A percentile compares a stretch with the other conserved stretches of the same genome.
Evolutionary conservation across 2,113 vertebrate genomes (phyloP).

Genomic region (Mormyrus iriodes): DNA sequence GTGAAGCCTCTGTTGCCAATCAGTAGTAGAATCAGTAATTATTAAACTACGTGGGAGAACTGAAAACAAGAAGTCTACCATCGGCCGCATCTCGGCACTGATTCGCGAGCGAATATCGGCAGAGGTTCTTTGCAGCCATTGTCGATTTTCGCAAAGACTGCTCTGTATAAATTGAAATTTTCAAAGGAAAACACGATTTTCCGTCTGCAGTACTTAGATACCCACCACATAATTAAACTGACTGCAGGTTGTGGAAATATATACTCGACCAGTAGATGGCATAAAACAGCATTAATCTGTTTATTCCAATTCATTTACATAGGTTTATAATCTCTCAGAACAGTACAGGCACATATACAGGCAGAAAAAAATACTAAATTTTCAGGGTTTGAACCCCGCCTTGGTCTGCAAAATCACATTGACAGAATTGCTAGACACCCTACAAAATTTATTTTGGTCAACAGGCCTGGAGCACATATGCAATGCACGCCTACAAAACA

Average conservation of each 20-base stretch:
- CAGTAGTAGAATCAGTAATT: too few species aligned
- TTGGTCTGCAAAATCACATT: background rate
- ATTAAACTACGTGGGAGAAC: too few species aligned
- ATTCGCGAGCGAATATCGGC: too few species aligned
- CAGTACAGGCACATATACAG: background rate
- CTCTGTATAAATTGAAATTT: too few species aligned
- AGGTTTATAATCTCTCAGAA: background rate
- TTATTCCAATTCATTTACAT: background rate
- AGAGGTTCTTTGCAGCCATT: too few species aligned
- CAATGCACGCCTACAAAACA: background rate
- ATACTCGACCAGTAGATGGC: background rate
- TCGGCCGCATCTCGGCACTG: too few species aligned
- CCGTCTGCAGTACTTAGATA: background rate
- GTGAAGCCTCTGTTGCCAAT: too few species aligned
- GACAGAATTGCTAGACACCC: background rate
- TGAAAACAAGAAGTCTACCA: too few species aligned
- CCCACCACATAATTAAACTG: background rate
- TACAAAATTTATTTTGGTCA: background rate
- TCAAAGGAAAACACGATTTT: background rate
- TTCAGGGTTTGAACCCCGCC: background rate
- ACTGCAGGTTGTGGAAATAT: background rate
- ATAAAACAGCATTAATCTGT: background rate
- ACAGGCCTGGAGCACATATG: background rate
- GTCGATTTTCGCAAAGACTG: too few species aligned
- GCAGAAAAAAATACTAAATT: background rate